Percentiles rank a stretch among this genome's conserved stretches.
phyloP scores from a whole-genome alignment of 2,113 vertebrate genomes.

The Falco punctatus region DNA sequence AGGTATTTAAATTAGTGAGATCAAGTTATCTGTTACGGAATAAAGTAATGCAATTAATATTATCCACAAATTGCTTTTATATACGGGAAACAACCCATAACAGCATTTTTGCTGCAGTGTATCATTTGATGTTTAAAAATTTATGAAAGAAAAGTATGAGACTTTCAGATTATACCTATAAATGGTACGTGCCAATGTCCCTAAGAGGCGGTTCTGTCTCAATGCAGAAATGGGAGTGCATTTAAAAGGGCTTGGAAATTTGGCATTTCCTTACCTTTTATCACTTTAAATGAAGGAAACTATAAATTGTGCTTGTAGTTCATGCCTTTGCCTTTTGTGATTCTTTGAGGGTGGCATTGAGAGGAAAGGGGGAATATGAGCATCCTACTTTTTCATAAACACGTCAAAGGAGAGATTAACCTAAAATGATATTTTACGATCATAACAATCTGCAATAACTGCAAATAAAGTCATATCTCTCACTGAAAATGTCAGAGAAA shows the following conservation, averaged over 20 bases:
- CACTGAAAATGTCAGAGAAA: conserved; percentile 9
- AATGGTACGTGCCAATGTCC: neutral
- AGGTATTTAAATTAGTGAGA: neutral
- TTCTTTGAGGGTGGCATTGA: neutral
- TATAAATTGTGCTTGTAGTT: neutral
- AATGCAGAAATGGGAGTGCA: neutral
- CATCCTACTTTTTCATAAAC: neutral
- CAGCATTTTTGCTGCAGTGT: neutral
- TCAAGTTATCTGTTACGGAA: neutral
- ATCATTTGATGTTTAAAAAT: neutral
- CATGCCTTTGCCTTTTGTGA: neutral
- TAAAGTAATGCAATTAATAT: neutral
- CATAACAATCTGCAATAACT: neutral
- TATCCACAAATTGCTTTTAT: neutral
- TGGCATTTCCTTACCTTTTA: neutral
- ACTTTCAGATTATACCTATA: neutral
- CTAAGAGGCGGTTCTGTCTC: neutral
- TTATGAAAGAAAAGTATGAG: neutral
- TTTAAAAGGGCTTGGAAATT: neutral
- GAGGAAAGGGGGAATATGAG: neutral
- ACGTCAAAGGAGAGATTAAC: neutral
- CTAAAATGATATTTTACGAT: neutral
- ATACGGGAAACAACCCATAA: neutral
- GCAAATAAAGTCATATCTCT: neutral
- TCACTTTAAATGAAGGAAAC: neutral